These are phyloP conservation scores for Cydia pomonella DNA, from an alignment of 1,140 invertebrate genomes.

Conservation along the genomic window DNA sequence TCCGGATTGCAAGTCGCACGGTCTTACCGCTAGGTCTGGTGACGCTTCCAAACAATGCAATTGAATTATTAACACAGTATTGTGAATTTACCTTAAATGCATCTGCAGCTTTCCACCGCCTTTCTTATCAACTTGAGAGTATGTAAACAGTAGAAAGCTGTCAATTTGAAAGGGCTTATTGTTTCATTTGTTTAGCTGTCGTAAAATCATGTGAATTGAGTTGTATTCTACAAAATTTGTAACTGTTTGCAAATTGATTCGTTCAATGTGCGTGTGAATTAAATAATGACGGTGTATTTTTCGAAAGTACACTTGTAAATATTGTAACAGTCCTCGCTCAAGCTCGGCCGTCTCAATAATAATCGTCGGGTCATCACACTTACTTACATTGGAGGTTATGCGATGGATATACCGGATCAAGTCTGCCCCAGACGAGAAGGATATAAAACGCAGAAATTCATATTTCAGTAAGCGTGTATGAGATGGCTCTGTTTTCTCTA, in stretches of 20 bases:
- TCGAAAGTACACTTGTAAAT: too few relatives aligned
- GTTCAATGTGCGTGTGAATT: neutral
- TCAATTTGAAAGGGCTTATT: conserved; percentile 1
- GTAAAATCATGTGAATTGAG: conserved; percentile 1
- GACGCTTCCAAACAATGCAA: neutral
- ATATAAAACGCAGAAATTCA: neutral
- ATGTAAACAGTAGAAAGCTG: conserved; percentile 4
- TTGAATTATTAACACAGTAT: neutral
- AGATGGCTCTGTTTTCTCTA: neutral
- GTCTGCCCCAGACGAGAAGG: neutral
- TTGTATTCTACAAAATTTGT: neutral
- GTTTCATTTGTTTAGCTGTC: neutral
- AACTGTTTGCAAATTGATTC: neutral
- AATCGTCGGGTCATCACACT: too few relatives aligned
- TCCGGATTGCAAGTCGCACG: too few relatives aligned
- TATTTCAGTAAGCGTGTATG: neutral
- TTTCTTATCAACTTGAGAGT: neutral
- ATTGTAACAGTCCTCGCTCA: too few relatives aligned
- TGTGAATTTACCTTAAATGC: conserved; percentile 11
- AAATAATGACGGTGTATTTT: neutral
- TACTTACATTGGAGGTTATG: too few relatives aligned
- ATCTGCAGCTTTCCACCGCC: neutral
- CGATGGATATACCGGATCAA: neutral
- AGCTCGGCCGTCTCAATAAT: too few relatives aligned
- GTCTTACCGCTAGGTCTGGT: too few relatives aligned